A percentile compares a stretch with the other conserved stretches of the same genome.
phyloP scores from a whole-genome alignment of 2,113 vertebrate species.

The Hoplias malabaricus region DNA sequence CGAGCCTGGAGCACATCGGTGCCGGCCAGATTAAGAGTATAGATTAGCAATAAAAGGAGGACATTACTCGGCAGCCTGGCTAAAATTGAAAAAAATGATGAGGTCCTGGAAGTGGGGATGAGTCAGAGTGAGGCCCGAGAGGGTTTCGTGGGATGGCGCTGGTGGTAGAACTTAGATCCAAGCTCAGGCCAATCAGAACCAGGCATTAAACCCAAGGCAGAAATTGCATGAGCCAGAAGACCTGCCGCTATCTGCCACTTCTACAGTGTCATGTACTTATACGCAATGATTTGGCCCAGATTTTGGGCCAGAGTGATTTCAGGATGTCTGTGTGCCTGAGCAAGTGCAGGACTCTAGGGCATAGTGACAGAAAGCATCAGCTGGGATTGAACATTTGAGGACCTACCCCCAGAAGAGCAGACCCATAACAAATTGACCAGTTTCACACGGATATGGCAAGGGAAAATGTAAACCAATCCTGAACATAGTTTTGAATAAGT shows the following conservation, averaged over 20 bases:
- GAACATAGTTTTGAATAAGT: too few species aligned
- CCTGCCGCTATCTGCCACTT: neutral
- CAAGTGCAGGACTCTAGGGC: too few species aligned
- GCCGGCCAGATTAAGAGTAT: constrained; percentile 78
- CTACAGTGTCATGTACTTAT: neutral
- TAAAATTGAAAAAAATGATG: constrained; percentile 66
- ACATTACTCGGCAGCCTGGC: constrained; percentile 70
- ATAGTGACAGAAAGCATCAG: too few species aligned
- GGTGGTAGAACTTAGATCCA: neutral
- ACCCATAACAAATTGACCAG: too few species aligned
- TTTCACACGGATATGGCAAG: too few species aligned
- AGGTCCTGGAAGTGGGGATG: constrained; percentile 55
- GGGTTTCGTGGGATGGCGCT: neutral
- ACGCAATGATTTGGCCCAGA: neutral
- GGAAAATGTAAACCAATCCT: too few species aligned
- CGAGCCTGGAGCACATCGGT: constrained; percentile 66
- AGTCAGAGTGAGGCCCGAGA: constrained; percentile 49
- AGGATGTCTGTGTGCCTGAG: too few species aligned
- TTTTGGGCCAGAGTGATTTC: too few species aligned
- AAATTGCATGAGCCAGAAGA: neutral
- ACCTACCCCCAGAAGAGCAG: too few species aligned
- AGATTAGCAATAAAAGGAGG: constrained; percentile 80
- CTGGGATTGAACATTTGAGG: too few species aligned
- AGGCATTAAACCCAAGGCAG: neutral
- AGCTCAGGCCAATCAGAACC: neutral